Conservation (phyloP, 2,797 vertebrate species). For the Sebastes cheni region DNA sequence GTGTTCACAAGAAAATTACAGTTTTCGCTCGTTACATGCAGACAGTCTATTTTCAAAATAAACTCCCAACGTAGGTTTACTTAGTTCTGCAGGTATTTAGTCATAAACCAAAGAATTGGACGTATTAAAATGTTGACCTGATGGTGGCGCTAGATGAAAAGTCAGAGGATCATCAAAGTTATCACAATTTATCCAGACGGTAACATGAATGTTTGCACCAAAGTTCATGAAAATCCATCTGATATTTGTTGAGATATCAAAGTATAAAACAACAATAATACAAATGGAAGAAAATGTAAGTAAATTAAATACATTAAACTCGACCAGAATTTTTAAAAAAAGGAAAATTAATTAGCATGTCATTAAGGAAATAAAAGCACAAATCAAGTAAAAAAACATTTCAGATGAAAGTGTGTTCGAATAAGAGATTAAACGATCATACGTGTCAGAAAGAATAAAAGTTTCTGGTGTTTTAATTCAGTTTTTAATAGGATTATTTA, state of each 20-base stretch:
- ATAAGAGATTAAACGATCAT: not conserved
- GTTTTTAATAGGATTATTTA: not conserved
- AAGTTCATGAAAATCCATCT: not conserved
- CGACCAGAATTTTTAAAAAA: not conserved
- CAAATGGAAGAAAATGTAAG: not conserved
- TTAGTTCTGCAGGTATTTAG: too few relatives aligned
- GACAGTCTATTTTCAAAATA: too few relatives aligned
- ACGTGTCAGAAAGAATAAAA: not conserved
- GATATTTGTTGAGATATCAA: not conserved
- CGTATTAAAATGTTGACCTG: too few relatives aligned
- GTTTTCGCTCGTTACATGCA: too few relatives aligned
- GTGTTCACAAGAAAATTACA: too few relatives aligned
- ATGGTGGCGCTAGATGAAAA: too few relatives aligned
- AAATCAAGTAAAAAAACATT: not conserved
- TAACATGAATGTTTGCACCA: not conserved
- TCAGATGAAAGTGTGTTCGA: too few relatives aligned
- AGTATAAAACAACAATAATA: not conserved
- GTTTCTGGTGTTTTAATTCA: not conserved
- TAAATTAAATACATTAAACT: not conserved
- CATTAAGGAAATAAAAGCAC: not conserved
- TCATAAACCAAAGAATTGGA: too few relatives aligned
- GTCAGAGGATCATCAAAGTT: too few relatives aligned
- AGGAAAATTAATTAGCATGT: not conserved
- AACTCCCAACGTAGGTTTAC: too few relatives aligned
- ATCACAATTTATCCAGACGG: too few relatives aligned